Evolutionary conservation across 2,797 vertebrate species (phyloP).

Genomic region (Trachops cirrhosus): DNA sequence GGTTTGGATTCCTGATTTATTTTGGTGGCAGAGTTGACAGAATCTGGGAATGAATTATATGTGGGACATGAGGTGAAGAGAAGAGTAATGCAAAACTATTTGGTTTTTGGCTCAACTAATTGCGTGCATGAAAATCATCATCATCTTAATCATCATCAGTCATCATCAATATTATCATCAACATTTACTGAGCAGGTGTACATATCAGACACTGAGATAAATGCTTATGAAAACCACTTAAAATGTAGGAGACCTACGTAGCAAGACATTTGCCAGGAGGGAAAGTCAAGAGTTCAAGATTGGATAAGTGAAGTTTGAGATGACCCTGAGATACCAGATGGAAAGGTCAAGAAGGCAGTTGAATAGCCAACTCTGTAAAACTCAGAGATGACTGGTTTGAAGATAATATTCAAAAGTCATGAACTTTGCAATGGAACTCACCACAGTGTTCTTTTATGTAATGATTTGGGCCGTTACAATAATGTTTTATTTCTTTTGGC

Average conservation of each 20-base stretch:
- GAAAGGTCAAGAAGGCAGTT: constrained; percentile 48
- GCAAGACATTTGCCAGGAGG: constrained; percentile 50
- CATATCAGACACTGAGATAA: constrained; percentile 29
- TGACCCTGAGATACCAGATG: constrained; percentile 48
- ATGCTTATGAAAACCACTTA: constrained; percentile 48
- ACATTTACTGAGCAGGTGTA: neutral
- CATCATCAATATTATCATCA: neutral
- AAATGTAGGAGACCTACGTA: neutral
- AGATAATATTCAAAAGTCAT: constrained; percentile 62
- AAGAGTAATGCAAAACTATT: neutral
- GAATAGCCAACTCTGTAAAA: constrained; percentile 31
- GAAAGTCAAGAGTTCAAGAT: constrained; percentile 22
- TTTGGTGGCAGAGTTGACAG: neutral
- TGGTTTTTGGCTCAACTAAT: constrained; percentile 33
- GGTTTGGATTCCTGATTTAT: neutral
- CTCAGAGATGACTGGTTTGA: neutral
- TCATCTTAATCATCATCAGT: neutral
- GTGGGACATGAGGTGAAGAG: neutral
- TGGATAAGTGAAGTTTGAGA: constrained; percentile 41
- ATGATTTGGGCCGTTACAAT: constrained; percentile 28
- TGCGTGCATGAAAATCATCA: constrained; percentile 12
- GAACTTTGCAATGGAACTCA: constrained; percentile 59
- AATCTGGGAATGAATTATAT: constrained; percentile 20
- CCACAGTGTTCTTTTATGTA: constrained; percentile 63
- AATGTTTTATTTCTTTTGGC: constrained; percentile 61